Evolutionary conservation across 2,888 invertebrate genomes (phyloP), one percentile per base, ranked within the genome.

Genomic region (Ormia ochracea): DNA sequence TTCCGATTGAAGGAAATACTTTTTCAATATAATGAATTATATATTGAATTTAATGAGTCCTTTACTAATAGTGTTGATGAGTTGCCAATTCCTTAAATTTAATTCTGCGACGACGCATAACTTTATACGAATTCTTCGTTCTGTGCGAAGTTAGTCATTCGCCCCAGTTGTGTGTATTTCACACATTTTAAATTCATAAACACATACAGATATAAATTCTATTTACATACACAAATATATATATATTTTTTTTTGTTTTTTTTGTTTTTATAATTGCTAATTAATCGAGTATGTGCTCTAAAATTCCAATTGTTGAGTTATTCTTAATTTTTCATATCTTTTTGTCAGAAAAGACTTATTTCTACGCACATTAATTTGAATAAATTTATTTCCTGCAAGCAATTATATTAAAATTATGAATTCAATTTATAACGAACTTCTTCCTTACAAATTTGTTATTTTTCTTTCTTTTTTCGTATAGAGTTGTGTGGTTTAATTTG

Each of bases 401-500:
- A 69, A 76, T 69, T 69, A 69, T 68, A 76, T 63, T 56, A n/a
- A 63, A 68, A 75, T 75, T 38, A 73, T 33, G 33, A 69, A 70
- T 73, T 63, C 6, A 63, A 45, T 73, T 54, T 73, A 33, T 58
- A 66, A 58, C 23, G 58, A 74, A 58, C 50, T 66, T 58, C 31
- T 50, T 58, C 33, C 58, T 31, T 38, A 23, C n/a, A 1, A 23
- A n/a, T n/a, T n/a, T n/a, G n/a, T n/a, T n/a, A n/a, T n/a, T 12
- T 61, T 63, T 63, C 52, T 14, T 14, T 45, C 10, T 45, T 41
- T 41, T 19, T n/a, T 41, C 14, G 7, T 14, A n/a, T 2, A 23
- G 56, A 19, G 26, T 26, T 33, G 10, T 54, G 21, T 45, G 31
- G n/a, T n/a, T 52, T 43, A 26, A 14, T 36, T 23, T 48, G 28